Evolutionary conservation across 2,888 invertebrate species (phyloP), one percentile per base, ranked within the genome.

Genomic region (Coleophora deauratella): DNA sequence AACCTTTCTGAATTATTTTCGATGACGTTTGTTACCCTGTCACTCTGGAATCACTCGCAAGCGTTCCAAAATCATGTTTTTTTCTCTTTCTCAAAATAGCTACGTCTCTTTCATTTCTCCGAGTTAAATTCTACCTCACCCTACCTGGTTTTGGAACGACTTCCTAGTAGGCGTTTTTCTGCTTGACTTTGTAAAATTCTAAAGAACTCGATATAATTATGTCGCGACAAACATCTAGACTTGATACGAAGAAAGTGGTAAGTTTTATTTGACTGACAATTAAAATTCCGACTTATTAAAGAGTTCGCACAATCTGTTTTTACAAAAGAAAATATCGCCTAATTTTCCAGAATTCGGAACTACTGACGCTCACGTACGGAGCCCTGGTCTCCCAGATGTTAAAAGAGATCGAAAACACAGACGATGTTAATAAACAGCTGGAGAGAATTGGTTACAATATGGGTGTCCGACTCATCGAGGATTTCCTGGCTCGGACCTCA

Each of bases 371-470:
- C 37, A 99, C 99, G 0, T 99, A 99, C 80, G 99, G 99, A 33
- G 96, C 99, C 2, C 84, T 99, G 46, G 98, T 99, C 0, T 94
- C 98, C 2, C 99, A 99, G 86, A 91, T 99, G 87, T 81, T 99
- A 13, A 96, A 97, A 73, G 99, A 99, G 72, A 93, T 94, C 59
- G 99, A 99, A 69, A 97, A 95, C 76, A 92, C 96, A 4, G 98
- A 99, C 32, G 98, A 99, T 84, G 98, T 99, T 0, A 99, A 98
- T 72, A 97, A 97, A 64, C 98, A 99, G 65, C 79, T 98, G 45
- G 97, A 98, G 63, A 86, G 96, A 65, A 93, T 97, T 80, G 99
- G 99, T 3, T 99, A 99, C 72, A 99, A 99, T 68, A 99, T 99
- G 91, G 99, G 99, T 9, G 93, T 99, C 40, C 89, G 99, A 35